These are phyloP conservation scores for Cynopterus brachyotis DNA, from an alignment of 2,113 vertebrate species.

Conservation along the genomic window DNA sequence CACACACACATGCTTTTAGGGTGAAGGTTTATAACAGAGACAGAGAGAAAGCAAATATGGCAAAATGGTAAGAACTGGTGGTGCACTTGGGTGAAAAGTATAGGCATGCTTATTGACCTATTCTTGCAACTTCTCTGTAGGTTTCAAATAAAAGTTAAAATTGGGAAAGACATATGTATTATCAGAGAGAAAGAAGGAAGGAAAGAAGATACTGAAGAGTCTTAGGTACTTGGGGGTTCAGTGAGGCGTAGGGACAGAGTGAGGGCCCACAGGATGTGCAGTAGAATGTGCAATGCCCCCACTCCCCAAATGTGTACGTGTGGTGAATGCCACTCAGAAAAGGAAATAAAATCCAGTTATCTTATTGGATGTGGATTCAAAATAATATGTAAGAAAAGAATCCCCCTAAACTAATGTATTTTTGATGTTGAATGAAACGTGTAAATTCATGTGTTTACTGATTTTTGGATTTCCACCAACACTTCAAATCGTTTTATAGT, in stretches of 20 bases:
- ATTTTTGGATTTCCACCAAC: background rate
- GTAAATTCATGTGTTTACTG: background rate
- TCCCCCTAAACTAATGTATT: background rate
- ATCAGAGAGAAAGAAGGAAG: background rate
- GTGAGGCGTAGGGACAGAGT: background rate
- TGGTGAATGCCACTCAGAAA: background rate
- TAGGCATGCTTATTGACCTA: background rate
- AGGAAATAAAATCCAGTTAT: background rate
- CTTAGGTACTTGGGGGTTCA: background rate
- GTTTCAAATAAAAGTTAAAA: background rate
- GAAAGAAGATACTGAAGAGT: background rate
- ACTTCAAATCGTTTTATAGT: background rate
- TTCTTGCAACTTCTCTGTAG: conserved; percentile 1
- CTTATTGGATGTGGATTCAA: background rate
- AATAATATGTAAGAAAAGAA: background rate
- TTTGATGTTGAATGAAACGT: background rate
- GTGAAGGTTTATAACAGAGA: no score
- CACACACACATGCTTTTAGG: no score
- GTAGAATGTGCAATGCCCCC: no score
- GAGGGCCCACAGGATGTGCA: background rate
- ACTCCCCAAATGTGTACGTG: background rate
- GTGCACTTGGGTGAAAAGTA: background rate
- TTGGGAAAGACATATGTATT: background rate
- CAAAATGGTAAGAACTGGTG: background rate
- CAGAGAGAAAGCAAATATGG: background rate